Evolutionary conservation across 2,888 invertebrate species (phyloP).

Genomic region (Bellardia bayeri): DNA sequence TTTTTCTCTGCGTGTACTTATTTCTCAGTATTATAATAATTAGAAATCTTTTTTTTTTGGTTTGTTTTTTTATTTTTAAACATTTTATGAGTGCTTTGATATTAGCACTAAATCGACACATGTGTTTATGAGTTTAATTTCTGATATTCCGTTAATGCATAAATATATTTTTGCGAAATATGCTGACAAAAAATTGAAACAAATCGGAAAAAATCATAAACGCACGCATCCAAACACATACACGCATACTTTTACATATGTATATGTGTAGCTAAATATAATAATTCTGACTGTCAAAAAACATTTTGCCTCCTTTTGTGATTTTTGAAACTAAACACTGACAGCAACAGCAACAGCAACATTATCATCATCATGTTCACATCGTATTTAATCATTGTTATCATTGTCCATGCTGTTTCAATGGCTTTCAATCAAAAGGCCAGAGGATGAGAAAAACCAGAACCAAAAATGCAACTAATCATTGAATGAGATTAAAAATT

Average conservation of each 20-base stretch:
- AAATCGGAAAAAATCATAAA: no score
- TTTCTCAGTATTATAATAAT: no score
- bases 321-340: slow-evolving; percentile 30
- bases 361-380: slow-evolving; percentile 17
- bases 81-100: background rate
- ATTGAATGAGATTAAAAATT: slow-evolving; percentile 19
- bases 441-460: no score
- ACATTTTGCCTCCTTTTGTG: background rate
- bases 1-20: no score
- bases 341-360: slow-evolving; percentile 11
- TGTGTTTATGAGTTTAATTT: slow-evolving; percentile 28
- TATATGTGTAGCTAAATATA: background rate
- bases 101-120: no score
- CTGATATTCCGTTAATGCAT: background rate
- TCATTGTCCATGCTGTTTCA: background rate
- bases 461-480: slow-evolving; percentile 20
- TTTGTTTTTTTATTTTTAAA: no score
- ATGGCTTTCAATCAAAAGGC: slow-evolving; percentile 1
- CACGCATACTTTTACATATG: background rate
- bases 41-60: no score
- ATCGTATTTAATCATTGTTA: slow-evolving; percentile 26
- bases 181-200: background rate
- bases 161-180: background rate
- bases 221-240: background rate
- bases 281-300: slow-evolving; percentile 11